Conservation (phyloP, 2,113 vertebrate species). For the Pogona vitticeps region DNA sequence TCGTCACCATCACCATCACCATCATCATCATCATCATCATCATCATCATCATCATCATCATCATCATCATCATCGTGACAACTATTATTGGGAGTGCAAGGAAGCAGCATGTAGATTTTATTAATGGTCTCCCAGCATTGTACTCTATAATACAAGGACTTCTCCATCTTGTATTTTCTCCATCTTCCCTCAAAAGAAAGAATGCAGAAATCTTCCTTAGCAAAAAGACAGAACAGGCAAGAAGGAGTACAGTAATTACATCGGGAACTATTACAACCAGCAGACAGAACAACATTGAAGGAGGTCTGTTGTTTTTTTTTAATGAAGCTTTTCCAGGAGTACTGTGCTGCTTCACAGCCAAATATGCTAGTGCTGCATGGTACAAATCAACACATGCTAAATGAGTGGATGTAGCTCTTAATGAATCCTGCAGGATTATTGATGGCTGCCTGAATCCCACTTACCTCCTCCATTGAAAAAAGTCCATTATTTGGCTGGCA, state of each 20-base stretch:
- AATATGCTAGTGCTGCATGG: too few relatives aligned
- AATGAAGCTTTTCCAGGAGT: conserved; percentile 4
- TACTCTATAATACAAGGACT: not conserved
- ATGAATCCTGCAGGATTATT: too few relatives aligned
- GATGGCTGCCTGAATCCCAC: too few relatives aligned
- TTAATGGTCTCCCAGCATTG: not conserved
- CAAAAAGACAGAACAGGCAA: not conserved
- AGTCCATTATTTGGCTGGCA: too few relatives aligned
- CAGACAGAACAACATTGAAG: not conserved
- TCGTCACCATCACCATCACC: not conserved
- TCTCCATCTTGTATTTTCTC: not conserved
- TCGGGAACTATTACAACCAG: not conserved
- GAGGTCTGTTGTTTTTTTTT: too few relatives aligned
- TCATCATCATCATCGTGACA: not conserved
- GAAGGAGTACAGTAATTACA: not conserved
- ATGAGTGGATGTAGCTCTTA: too few relatives aligned
- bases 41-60: not conserved
- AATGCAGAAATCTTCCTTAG: not conserved
- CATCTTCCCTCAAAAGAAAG: too few relatives aligned
- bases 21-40: not conserved
- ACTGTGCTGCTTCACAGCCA: too few relatives aligned
- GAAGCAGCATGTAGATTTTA: not conserved
- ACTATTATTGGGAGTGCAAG: not conserved
- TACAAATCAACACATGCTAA: too few relatives aligned
- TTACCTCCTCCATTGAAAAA: too few relatives aligned